Percentiles rank a stretch among this genome's conserved stretches.
These are phyloP conservation scores for Sphaerophoria taeniata DNA, from an alignment of 2,888 invertebrate genomes.

Conservation along the genomic window DNA sequence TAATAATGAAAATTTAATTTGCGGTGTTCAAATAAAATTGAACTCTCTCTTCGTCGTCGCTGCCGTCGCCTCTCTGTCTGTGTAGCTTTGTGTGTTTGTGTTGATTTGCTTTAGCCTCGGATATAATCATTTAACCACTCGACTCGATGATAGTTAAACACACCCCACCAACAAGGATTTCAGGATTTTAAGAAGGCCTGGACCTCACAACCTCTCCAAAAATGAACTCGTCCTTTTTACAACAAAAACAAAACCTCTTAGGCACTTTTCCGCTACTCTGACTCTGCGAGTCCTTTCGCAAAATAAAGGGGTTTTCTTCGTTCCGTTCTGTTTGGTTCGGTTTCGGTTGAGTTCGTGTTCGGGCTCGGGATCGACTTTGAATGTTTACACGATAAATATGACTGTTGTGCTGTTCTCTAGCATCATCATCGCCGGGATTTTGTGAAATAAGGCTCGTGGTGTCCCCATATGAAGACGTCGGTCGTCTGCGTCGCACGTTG, in stretches of 20 bases:
- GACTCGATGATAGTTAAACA: slow-evolving; percentile 64
- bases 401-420: slow-evolving; percentile 34
- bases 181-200: not conserved
- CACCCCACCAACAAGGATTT: slow-evolving; percentile 16
- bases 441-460: slow-evolving; percentile 47
- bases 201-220: not conserved
- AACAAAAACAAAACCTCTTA: slow-evolving; percentile 37
- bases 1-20: slow-evolving; percentile 75
- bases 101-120: slow-evolving; percentile 45
- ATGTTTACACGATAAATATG: slow-evolving; percentile 71
- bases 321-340: slow-evolving; percentile 13
- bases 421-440: slow-evolving; percentile 56
- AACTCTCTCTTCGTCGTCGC: slow-evolving; percentile 31
- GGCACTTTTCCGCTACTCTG: slow-evolving; percentile 45
- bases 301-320: slow-evolving; percentile 65
- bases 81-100: slow-evolving; percentile 10
- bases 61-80: not conserved
- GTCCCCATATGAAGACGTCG: slow-evolving; percentile 4
- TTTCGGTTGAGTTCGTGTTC: not conserved
- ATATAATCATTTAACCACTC: slow-evolving; percentile 72
- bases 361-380: slow-evolving; percentile 6
- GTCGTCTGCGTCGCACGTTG: not conserved
- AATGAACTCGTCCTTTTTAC: slow-evolving; percentile 19
- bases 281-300: not conserved
- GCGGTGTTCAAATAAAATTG: slow-evolving; percentile 72